Evolutionary conservation across 1,140 invertebrate species (phyloP), one percentile per base, ranked within the genome.

Genomic region (Ctenoplectra terminalis): DNA sequence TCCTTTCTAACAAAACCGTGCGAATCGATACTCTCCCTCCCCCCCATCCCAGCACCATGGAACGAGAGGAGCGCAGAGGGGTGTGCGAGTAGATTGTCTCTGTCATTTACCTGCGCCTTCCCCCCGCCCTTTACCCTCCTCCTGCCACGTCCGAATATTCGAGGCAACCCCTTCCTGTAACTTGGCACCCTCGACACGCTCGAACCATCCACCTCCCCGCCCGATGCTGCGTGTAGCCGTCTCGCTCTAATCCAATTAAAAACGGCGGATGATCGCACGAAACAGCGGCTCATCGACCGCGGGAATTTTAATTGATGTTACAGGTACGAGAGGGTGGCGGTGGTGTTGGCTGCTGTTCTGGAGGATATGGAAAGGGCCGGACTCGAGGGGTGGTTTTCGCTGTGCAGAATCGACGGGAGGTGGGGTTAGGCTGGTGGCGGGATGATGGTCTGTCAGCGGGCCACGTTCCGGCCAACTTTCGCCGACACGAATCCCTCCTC

Each of bases 261-360:
- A 93, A 92, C 88, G 89, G 86, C 87, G 89, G 87, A 89, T 90
- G 90, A 93, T 92, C 91, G 89, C 89, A 89, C 89, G 91, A 90
- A 91, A 90, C 89, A 89, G 89, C 89, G 87, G 88, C 88, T 86
- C 90, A 92, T 92, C 91, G 88, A 90, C 91, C 87, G 87, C 89
- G 88, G 89, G 89, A 92, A 92, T 93, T 92, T 93, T 93, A 93
- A 92, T 92, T 93, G 91, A 92, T 93, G 92, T 92, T 92, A 90
- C 89, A 89, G 90, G 86, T 89, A 89, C 74, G 78, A 86, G 86
- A 86, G 81, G 77, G 72, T 52, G 26, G 37, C n/a, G n/a, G n/a
- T n/a, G n/a, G n/a, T n/a, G n/a, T n/a, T n/a, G n/a, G n/a, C n/a
- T n/a, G n/a, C 6, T 50, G 46, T 69, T n/a, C 26, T 6, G 43